Conservation (phyloP, 1,140 invertebrate species). For the Brachionus sp. region DNA sequence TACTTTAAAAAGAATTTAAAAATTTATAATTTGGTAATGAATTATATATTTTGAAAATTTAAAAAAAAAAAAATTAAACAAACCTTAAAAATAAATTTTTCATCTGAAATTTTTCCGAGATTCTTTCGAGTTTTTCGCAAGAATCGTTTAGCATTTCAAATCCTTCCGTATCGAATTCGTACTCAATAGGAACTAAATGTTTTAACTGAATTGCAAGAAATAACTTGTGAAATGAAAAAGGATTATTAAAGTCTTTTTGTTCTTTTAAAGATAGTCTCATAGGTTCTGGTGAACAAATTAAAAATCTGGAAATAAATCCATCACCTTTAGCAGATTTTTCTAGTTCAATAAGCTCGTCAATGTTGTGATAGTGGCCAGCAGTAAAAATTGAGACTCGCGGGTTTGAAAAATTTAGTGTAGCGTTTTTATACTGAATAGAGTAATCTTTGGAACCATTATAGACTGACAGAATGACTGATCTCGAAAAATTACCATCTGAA, state of each 20-base stretch:
- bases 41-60: neutral
- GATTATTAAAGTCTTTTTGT: no score
- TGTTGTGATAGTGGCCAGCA: neutral
- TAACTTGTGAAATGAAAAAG: neutral
- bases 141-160: neutral
- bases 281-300: neutral
- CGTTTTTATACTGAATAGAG: neutral
- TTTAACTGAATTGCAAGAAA: neutral
- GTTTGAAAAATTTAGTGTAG: neutral
- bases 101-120: neutral
- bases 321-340: neutral
- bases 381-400: neutral
- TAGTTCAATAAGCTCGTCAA: neutral
- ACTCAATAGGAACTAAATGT: neutral
- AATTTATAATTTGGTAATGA: neutral
- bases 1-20: neutral
- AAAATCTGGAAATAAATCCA: constrained; percentile 9
- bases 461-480: no score
- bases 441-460: no score
- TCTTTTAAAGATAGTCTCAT: neutral
- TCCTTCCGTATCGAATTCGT: neutral
- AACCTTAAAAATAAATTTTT: constrained; percentile 2
- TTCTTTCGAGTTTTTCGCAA: neutral
- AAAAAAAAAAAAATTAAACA: neutral
- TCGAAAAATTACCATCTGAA: neutral